Base-by-base conservation (phyloP, 2,113 vertebrate species). In the Eira barbara region DNA sequence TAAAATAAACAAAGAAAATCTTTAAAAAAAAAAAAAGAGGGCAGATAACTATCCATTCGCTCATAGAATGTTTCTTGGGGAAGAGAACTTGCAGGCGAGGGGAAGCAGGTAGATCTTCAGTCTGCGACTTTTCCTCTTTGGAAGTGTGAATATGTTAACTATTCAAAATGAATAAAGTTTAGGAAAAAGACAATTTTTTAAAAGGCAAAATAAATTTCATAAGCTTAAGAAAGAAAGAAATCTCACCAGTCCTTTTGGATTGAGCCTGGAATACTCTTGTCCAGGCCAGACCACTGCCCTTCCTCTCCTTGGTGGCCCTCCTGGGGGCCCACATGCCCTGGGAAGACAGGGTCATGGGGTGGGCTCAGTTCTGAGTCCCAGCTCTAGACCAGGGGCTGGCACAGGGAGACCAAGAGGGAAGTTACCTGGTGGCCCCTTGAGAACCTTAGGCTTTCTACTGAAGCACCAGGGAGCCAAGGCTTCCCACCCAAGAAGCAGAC, bases 121-220 rank as follows among this genome's bases (percentile, higher is more conserved):
- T 27, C 13, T 42, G 23, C 4, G 31, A 52, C 49, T 42, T 92
- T 88, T 92, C 6, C 29, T 83, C 52, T 83, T 82, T n/a, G 9
- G n/a, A 79, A 79, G 57, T 18, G 18, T 57, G 59, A 83, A 47
- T 67, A 82, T 25, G 57, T 65, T 79, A 85, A 36, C 52, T 47
- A 84, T 61, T 95, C 42, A 87, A 85, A 80, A 87, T 80, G 34
- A 89, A 86, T 1, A 94, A 83, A 85, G 13, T 65, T 95, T 93
- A 76, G 47, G 15, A 49, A 67, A 63, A 57, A 65, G 52, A 2
- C 13, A 65, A 59, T 34, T 55, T 91, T 69, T 63, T 2, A 93
- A 93, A 94, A 69, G 57, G 63, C 20, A 65, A 89, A 93, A 89
- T 45, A 97, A 90, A 96, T 74, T 61, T 85, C 17, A 49, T 49